phyloP scores from a whole-genome alignment of 1,140 invertebrate species.

The Lasioglossum albipes region DNA sequence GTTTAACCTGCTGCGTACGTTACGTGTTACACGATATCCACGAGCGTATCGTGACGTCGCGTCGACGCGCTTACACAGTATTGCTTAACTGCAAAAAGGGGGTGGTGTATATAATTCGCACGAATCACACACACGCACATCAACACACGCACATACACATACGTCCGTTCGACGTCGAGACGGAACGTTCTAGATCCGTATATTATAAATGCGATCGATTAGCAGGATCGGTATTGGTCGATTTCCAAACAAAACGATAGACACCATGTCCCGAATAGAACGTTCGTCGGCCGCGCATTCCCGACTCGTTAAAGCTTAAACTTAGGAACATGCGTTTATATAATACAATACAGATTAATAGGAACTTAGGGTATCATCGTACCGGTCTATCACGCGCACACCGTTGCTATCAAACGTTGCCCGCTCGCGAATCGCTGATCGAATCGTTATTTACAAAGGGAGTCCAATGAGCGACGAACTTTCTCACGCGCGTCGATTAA shows the following conservation, averaged over 20 bases:
- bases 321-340: conserved; percentile 58
- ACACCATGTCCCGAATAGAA: conserved; percentile 21
- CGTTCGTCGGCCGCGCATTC: conserved; percentile 26
- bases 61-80: conserved; percentile 17
- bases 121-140: conserved; percentile 29
- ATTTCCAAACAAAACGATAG: conserved; percentile 16
- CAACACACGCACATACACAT: conserved; percentile 7
- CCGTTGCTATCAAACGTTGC: neutral
- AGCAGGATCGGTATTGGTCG: conserved; percentile 52
- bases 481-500: neutral
- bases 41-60: conserved; percentile 37
- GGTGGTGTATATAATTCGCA: conserved; percentile 10
- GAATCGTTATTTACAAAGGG: neutral
- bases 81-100: conserved; percentile 50
- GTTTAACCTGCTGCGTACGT: conserved; percentile 42
- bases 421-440: neutral
- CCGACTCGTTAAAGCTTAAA: conserved; percentile 56
- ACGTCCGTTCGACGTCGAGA: neutral
- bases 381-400: conserved; percentile 11
- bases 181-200: too few species aligned
- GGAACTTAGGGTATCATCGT: conserved; percentile 54
- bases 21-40: conserved; percentile 59
- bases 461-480: neutral
- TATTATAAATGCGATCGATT: neutral
- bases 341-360: conserved; percentile 54